A percentile compares a stretch with the other conserved stretches of the same genome.
These are phyloP conservation scores for Amphipyra tragopoginis DNA, from an alignment of 2,888 invertebrate species.

Conservation along the genomic window DNA sequence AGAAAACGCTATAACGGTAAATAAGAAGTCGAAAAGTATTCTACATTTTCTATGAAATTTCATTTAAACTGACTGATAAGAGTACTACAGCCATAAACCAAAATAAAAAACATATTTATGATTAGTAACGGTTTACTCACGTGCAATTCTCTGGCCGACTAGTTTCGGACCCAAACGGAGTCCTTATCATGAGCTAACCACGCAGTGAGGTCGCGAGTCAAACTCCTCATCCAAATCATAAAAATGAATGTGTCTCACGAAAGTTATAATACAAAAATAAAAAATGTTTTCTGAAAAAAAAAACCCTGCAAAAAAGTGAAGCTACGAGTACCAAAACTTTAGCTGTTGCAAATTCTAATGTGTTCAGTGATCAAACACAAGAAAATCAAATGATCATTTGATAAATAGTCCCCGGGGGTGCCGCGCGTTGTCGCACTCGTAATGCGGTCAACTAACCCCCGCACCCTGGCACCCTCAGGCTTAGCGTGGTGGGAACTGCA, in stretches of 20 bases:
- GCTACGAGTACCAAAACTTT: slow-evolving; percentile 72
- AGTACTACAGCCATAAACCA: too few species aligned
- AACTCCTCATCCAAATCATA: too few species aligned
- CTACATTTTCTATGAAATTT: not conserved
- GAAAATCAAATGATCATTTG: slow-evolving; percentile 91
- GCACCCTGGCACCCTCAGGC: slow-evolving; percentile 43
- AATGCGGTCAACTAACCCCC: slow-evolving; percentile 83
- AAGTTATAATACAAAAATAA: not conserved
- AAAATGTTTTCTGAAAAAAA: not conserved
- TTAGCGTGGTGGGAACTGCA: slow-evolving; percentile 36
- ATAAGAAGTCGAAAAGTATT: not conserved
- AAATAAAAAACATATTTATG: too few species aligned
- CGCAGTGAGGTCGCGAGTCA: too few species aligned
- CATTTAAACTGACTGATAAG: too few species aligned
- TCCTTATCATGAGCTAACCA: too few species aligned
- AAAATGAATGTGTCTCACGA: too few species aligned
- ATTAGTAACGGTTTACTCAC: too few species aligned
- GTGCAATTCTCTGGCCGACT: too few species aligned
- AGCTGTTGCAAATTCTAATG: slow-evolving; percentile 87
- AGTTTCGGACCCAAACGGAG: too few species aligned
- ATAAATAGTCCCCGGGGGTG: slow-evolving; percentile 87
- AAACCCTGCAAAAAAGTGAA: slow-evolving; percentile 65
- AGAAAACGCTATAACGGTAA: not conserved
- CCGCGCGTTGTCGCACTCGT: slow-evolving; percentile 75
- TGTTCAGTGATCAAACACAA: slow-evolving; percentile 90